phyloP scores from a whole-genome alignment of 2,888 invertebrate genomes.

The Cryptus armator region DNA sequence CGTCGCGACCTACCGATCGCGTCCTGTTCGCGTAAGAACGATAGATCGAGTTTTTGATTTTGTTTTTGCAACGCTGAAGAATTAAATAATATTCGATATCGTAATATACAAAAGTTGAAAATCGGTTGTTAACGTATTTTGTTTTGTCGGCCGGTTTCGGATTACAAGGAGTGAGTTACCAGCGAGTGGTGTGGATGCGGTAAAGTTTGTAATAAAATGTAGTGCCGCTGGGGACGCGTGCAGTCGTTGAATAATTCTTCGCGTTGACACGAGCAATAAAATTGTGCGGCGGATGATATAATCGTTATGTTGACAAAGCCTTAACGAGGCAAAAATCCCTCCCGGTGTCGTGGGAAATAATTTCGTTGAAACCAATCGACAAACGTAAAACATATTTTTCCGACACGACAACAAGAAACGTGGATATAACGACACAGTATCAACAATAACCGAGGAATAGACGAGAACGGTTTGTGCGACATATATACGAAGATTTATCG shows the following conservation, averaged over 20 bases:
- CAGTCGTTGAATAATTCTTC: not conserved
- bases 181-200: not conserved
- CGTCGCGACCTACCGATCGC: not conserved
- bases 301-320: not conserved
- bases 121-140: not conserved
- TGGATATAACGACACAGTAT: slow-evolving; percentile 4
- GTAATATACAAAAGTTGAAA: too few relatives aligned
- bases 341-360: too few relatives aligned
- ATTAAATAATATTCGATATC: too few relatives aligned
- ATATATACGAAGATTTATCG: not conserved
- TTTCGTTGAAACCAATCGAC: not conserved
- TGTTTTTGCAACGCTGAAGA: too few relatives aligned
- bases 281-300: not conserved
- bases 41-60: too few relatives aligned
- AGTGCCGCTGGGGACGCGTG: not conserved
- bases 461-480: not conserved
- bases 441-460: not conserved
- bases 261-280: not conserved
- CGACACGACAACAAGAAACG: not conserved
- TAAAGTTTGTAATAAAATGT: not conserved
- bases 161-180: not conserved
- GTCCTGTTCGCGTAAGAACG: not conserved
- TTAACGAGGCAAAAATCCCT: not conserved
- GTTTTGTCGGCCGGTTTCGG: not conserved
- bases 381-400: not conserved